These are phyloP conservation scores for Scalopus aquaticus DNA, from an alignment of 2,113 vertebrate genomes.

Conservation along the genomic window DNA sequence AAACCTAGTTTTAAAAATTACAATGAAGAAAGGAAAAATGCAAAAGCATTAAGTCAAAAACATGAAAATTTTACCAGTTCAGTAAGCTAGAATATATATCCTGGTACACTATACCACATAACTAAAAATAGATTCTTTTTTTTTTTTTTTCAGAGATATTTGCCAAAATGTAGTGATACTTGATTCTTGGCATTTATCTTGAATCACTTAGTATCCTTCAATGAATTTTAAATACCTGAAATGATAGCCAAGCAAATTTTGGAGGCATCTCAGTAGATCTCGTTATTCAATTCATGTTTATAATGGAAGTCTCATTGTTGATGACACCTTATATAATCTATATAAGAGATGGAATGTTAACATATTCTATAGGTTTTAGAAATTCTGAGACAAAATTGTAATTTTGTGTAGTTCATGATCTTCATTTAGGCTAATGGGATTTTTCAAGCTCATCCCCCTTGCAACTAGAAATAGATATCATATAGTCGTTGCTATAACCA, in stretches of 20 bases:
- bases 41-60: background rate
- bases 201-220: background rate
- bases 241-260: background rate
- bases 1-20: constrained; percentile 6
- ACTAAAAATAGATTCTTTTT: background rate
- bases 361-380: background rate
- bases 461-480: background rate
- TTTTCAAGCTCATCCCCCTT: background rate
- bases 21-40: background rate
- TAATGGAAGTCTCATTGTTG: background rate
- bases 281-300: background rate
- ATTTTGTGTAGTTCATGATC: background rate
- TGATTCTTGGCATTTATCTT: background rate
- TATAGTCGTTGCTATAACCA: background rate
- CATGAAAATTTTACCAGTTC: background rate
- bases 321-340: background rate
- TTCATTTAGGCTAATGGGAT: background rate
- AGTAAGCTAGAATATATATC: background rate
- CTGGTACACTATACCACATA: background rate
- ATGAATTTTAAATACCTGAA: background rate
- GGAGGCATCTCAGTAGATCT: background rate
- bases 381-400: constrained; percentile 11
- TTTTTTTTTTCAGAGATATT: background rate
- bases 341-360: background rate
- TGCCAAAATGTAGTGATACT: background rate